Evolutionary conservation across 2,888 invertebrate genomes (phyloP).

Genomic region (Clunio marinus): DNA sequence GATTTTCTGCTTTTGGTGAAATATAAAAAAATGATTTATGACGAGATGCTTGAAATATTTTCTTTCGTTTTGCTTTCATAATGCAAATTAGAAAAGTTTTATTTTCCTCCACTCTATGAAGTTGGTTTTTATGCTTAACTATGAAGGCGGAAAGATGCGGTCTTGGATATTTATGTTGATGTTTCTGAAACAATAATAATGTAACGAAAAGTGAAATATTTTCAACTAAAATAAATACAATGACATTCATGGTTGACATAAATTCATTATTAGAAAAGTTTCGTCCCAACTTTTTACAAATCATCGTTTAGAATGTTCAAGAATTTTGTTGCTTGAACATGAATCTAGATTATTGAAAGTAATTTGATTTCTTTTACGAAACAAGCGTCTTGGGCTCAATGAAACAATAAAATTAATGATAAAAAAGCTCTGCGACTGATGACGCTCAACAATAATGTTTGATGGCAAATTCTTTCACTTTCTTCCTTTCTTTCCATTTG

Average conservation of each 20-base stretch:
- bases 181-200: slow-evolving; percentile 34
- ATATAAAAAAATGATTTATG: slow-evolving; percentile 16
- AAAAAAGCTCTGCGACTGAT: not conserved
- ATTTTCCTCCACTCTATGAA: slow-evolving; percentile 1
- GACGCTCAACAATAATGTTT: not conserved
- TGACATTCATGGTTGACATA: no score
- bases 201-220: no score
- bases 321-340: not conserved
- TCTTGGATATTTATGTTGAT: slow-evolving; percentile 34
- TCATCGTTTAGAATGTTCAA: no score
- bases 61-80: not conserved
- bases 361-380: not conserved
- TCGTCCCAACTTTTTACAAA: no score
- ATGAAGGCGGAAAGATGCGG: no score
- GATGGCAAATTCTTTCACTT: not conserved
- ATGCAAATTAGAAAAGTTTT: slow-evolving; percentile 37
- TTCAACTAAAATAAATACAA: no score
- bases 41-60: not conserved
- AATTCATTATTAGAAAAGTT: no score
- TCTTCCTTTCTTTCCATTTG: not conserved
- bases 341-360: not conserved
- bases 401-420: slow-evolving; percentile 39
- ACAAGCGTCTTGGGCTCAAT: not conserved
- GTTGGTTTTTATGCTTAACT: not conserved
- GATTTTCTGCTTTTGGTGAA: not conserved